Percentiles rank a stretch among this genome's conserved stretches.
Evolutionary conservation across 2,888 invertebrate genomes (phyloP).

Genomic region (Lathronympha strigana): DNA sequence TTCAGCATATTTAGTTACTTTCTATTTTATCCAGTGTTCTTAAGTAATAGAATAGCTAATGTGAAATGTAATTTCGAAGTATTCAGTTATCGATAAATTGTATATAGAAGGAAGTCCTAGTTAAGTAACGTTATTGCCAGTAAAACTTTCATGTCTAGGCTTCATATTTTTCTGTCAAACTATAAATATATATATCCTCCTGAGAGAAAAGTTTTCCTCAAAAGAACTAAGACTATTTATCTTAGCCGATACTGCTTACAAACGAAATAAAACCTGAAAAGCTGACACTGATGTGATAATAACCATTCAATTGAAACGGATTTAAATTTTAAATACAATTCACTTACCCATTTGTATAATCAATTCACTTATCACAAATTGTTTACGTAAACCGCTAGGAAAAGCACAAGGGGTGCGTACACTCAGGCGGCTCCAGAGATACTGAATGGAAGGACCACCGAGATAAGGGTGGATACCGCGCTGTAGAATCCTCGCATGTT

Average conservation of each 20-base stretch:
- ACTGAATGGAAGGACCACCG: conserved; percentile 46
- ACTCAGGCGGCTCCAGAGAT: conserved; percentile 43
- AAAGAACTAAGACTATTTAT: too few species aligned
- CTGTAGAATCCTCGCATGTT: conserved; percentile 2
- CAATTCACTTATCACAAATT: conserved; percentile 30
- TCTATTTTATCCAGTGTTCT: too few species aligned
- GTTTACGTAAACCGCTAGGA: conserved; percentile 24
- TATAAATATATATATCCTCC: too few species aligned
- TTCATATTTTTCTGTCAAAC: too few species aligned
- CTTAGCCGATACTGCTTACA: background rate
- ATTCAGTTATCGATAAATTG: too few species aligned
- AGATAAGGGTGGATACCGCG: conserved; percentile 16
- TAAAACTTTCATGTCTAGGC: too few species aligned
- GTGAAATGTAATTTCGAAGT: too few species aligned
- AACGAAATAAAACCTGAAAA: background rate
- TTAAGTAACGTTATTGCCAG: too few species aligned
- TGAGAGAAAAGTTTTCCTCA: too few species aligned
- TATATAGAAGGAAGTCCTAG: too few species aligned
- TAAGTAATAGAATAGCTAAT: too few species aligned
- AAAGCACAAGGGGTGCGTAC: conserved; percentile 43
- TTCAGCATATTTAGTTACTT: too few species aligned
- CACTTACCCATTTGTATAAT: conserved; percentile 36
- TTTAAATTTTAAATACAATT: conserved; percentile 29
- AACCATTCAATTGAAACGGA: conserved; percentile 4
- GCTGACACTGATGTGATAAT: background rate